Evolutionary conservation across 1,140 invertebrate species (phyloP).

Genomic region (Battus philenor): DNA sequence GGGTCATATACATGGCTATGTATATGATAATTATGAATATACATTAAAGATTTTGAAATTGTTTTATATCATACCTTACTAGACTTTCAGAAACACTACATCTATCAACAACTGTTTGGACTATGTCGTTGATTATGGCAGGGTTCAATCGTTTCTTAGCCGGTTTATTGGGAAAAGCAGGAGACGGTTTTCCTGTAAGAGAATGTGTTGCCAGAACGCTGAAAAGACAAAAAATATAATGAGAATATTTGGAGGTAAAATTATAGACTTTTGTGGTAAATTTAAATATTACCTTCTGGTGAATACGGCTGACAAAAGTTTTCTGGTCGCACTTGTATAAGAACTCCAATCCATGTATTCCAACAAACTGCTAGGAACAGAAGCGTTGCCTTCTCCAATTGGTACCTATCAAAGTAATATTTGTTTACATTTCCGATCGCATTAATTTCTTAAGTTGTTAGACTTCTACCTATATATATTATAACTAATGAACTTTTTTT

Average conservation of each 20-base stretch:
- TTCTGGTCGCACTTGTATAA: slow-evolving; percentile 53
- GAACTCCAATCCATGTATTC: slow-evolving; percentile 58
- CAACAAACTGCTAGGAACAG: slow-evolving; percentile 42
- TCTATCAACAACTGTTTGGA: slow-evolving; percentile 47
- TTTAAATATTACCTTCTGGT: slow-evolving; percentile 39
- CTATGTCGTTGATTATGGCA: slow-evolving; percentile 51
- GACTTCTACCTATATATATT: neutral
- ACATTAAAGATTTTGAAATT: too few relatives aligned
- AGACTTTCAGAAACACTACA: slow-evolving; percentile 49
- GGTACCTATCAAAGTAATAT: slow-evolving; percentile 32
- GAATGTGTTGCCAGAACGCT: slow-evolving; percentile 64
- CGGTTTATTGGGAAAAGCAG: slow-evolving; percentile 54
- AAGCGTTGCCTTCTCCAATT: slow-evolving; percentile 52
- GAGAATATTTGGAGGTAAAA: slow-evolving; percentile 8
- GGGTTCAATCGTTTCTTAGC: slow-evolving; percentile 51
- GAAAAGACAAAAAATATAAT: slow-evolving; percentile 23
- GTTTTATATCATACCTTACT: too few relatives aligned
- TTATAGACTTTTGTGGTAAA: neutral
- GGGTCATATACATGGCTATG: too few relatives aligned
- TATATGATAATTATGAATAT: too few relatives aligned
- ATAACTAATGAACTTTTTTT: neutral
- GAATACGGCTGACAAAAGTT: slow-evolving; percentile 59
- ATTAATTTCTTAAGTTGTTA: neutral
- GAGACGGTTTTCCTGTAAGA: slow-evolving; percentile 60
- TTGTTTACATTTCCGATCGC: neutral